Percentiles rank a stretch among this genome's conserved stretches.
Evolutionary conservation across 2,797 vertebrate genomes (phyloP).

Genomic region (Ispidina picta): DNA sequence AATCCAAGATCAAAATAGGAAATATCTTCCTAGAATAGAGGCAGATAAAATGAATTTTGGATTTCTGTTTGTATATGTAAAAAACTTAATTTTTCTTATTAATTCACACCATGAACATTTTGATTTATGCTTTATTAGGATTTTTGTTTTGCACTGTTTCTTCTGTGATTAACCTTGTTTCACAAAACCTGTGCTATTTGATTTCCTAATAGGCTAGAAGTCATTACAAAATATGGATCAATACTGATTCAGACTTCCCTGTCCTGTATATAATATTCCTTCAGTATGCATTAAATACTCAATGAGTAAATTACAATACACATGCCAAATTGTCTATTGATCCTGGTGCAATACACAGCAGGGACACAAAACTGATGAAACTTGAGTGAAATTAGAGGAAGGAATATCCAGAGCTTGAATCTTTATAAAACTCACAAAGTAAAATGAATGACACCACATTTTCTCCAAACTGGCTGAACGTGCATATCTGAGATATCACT

Average conservation of each 20-base stretch:
- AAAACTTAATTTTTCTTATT: slow-evolving; percentile 19
- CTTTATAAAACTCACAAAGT: background rate
- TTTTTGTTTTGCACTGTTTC: slow-evolving; percentile 23
- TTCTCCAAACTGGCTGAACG: background rate
- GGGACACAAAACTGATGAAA: background rate
- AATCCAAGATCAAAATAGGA: slow-evolving; percentile 10
- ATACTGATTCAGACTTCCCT: slow-evolving; percentile 25
- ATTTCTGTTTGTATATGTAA: background rate
- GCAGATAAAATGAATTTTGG: slow-evolving; percentile 22
- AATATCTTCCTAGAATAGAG: slow-evolving; percentile 9
- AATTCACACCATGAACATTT: slow-evolving; percentile 5
- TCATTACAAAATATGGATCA: slow-evolving; percentile 59
- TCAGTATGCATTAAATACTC: slow-evolving; percentile 41
- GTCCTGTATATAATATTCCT: slow-evolving; percentile 29
- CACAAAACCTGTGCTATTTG: slow-evolving; percentile 30
- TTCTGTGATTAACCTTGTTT: slow-evolving; percentile 25
- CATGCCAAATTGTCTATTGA: slow-evolving; percentile 71
- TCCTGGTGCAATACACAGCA: slow-evolving; percentile 8
- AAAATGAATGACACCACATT: background rate
- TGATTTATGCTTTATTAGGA: slow-evolving; percentile 46
- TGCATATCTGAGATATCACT: background rate
- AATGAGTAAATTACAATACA: slow-evolving; percentile 67
- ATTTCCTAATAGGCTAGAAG: slow-evolving; percentile 58
- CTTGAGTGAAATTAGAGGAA: background rate
- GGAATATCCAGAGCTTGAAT: background rate